These are phyloP conservation scores for Drosophila rhopaloa DNA, from an alignment of 1,140 invertebrate species.

Conservation along the genomic window DNA sequence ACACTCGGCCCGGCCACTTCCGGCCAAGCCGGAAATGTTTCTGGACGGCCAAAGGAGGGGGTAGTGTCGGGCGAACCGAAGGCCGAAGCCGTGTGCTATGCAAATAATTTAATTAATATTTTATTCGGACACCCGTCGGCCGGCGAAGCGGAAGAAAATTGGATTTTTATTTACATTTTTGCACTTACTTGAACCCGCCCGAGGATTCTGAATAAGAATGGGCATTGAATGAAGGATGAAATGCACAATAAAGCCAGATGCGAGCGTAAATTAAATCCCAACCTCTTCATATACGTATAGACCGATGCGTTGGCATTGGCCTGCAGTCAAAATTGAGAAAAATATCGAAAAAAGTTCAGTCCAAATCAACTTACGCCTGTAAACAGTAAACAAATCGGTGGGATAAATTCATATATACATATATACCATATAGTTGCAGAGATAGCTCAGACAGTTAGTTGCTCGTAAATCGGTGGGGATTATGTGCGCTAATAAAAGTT, in stretches of 20 bases:
- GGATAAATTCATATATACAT: slow-evolving; percentile 10
- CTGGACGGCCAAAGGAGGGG: slow-evolving; percentile 10
- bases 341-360: slow-evolving; percentile 46
- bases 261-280: slow-evolving; percentile 44
- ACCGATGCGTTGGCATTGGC: slow-evolving; percentile 52
- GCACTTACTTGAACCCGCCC: slow-evolving; percentile 50
- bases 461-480: slow-evolving; percentile 73
- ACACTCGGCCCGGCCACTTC: slow-evolving; percentile 42
- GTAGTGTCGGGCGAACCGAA: neutral
- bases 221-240: slow-evolving; percentile 25
- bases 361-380: slow-evolving; percentile 72
- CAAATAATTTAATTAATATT: slow-evolving; percentile 81
- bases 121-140: slow-evolving; percentile 42
- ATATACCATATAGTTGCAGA: slow-evolving; percentile 3
- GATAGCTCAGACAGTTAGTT: slow-evolving; percentile 58
- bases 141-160: slow-evolving; percentile 44
- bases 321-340: slow-evolving; percentile 42
- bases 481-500: slow-evolving; percentile 77
- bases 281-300: slow-evolving; percentile 9
- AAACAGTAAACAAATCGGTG: slow-evolving; percentile 74
- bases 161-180: slow-evolving; percentile 63
- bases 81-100: slow-evolving; percentile 44
- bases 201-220: slow-evolving; percentile 28
- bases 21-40: slow-evolving; percentile 38
- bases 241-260: slow-evolving; percentile 53